phyloP scores from a whole-genome alignment of 2,113 vertebrate genomes.

The Triplophysa rosa region DNA sequence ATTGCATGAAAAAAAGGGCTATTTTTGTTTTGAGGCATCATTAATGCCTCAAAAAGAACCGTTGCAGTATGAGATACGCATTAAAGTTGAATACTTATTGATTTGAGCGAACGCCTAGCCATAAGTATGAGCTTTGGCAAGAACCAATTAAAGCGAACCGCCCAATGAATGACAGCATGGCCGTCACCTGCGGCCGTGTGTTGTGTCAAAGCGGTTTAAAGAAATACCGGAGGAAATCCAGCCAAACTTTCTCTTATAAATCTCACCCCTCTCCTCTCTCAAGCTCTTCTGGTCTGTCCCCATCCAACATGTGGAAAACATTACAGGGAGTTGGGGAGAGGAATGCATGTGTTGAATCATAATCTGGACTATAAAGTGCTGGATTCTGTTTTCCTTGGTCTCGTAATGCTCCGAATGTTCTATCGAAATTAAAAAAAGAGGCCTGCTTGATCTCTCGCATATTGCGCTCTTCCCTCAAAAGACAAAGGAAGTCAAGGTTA shows the following conservation, averaged over 20 bases:
- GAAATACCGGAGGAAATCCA: conserved; percentile 24
- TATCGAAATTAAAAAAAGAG: conserved; percentile 70
- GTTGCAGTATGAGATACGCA: not conserved
- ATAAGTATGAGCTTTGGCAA: too few species aligned
- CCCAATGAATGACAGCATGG: conserved; percentile 29
- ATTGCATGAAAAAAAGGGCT: too few species aligned
- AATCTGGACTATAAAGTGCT: conserved; percentile 69
- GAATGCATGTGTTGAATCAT: conserved; percentile 76
- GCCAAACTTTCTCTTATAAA: conserved; percentile 45
- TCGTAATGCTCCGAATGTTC: conserved; percentile 69
- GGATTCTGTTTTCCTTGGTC: conserved; percentile 68
- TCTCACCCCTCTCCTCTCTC: conserved; percentile 41
- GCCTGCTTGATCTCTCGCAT: conserved; percentile 66
- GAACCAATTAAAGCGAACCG: conserved; percentile 23
- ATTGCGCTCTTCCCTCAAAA: conserved; percentile 65
- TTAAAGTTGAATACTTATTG: not conserved
- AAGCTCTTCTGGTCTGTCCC: conserved; percentile 55
- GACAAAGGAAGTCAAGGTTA: conserved; percentile 59
- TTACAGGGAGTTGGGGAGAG: conserved; percentile 70
- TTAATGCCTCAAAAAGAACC: not conserved
- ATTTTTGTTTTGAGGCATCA: not conserved
- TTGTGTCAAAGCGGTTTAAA: conserved; percentile 23
- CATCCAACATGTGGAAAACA: conserved; percentile 75
- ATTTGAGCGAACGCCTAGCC: too few species aligned
- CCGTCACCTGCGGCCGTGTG: conserved; percentile 47